Percentiles rank a stretch among this genome's conserved stretches.
Conservation (phyloP, 2,888 invertebrate species). For the Ptilodon capucinus region DNA sequence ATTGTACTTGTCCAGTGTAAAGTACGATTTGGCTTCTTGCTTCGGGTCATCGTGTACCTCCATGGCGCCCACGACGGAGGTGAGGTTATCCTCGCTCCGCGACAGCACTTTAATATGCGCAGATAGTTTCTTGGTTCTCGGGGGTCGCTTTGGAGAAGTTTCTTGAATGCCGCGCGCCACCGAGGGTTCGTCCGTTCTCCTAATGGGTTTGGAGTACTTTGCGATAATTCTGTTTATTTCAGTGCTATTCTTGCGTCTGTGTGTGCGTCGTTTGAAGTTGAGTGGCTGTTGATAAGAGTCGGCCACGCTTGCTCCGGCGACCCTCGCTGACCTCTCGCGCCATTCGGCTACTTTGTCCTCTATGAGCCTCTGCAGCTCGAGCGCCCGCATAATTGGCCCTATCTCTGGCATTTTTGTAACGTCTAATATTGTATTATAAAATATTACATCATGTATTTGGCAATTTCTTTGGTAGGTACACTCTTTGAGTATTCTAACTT, state of each 20-base stretch:
- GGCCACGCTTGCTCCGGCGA: constrained; percentile 68
- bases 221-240: constrained; percentile 81
- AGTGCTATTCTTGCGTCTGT: constrained; percentile 78
- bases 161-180: constrained; percentile 43
- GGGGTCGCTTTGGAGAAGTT: constrained; percentile 60
- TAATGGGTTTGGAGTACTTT: constrained; percentile 75
- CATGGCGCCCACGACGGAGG: constrained; percentile 61
- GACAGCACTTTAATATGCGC: constrained; percentile 55
- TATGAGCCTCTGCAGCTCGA: constrained; percentile 75
- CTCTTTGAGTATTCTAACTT: constrained; percentile 10
- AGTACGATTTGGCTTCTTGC: constrained; percentile 41
- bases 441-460: constrained; percentile 30
- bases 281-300: constrained; percentile 80
- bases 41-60: constrained; percentile 55
- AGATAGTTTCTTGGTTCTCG: constrained; percentile 51
- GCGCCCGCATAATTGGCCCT: constrained; percentile 76
- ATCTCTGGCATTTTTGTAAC: constrained; percentile 70
- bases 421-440: constrained; percentile 18
- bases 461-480: constrained; percentile 29
- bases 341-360: constrained; percentile 80
- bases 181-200: constrained; percentile 64
- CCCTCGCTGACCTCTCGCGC: constrained; percentile 79
- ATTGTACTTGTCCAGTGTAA: constrained; percentile 62
- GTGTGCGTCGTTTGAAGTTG: constrained; percentile 77
- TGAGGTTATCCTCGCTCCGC: constrained; percentile 73